Evolutionary conservation across 2,113 vertebrate genomes (phyloP), one percentile per base, ranked within the genome.

Genomic region (Xyliphius kryptos): DNA sequence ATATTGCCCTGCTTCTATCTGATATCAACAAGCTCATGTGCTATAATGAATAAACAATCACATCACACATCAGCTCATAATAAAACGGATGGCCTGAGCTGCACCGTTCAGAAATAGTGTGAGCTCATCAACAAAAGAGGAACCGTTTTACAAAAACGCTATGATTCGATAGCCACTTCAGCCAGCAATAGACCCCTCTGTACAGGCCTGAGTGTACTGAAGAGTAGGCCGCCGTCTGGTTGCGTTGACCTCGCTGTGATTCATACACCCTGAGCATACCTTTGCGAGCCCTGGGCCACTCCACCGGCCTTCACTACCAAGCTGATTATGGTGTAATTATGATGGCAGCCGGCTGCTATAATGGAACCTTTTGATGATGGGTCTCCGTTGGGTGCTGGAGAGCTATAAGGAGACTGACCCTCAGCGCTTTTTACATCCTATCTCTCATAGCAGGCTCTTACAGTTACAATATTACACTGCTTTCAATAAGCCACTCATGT

Each of bases 291-390:
- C 56, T 19, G 20, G 64, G 64, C 64, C 64, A 51, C 64, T 66
- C 56, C 47, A 55, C 47, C 43, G 56, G 64, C 56, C 64, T 56
- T 66, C 14, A 17, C 47, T 43, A 15, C 41, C 21, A 48, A 66
- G 64, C 55, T 66, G 64, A 66, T 59, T 66, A 66, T 50, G 16
- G 55, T 66, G 55, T 66, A 66, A 66, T 66, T 66, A 58, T 66
- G 15, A 66, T 59, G 64, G 48, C 54, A 37, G 46, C 37, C 63
- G 41, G 62, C 62, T 56, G 62, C 62, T 56, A 19, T 66, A 58
- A 66, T 66, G 17, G 47, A 66, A 50, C 64, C 43, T 50, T 66
- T 51, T 66, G 64, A 66, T 66, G 64, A 44, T 59, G 64, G 55
- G 64, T 66, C 44, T 66, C 54, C 36, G 64, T 66, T 47, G 47